Percentiles rank a stretch among this genome's conserved stretches.
phyloP scores from a whole-genome alignment of 1,140 invertebrate genomes.

The Phenacoccus solenopsis region DNA sequence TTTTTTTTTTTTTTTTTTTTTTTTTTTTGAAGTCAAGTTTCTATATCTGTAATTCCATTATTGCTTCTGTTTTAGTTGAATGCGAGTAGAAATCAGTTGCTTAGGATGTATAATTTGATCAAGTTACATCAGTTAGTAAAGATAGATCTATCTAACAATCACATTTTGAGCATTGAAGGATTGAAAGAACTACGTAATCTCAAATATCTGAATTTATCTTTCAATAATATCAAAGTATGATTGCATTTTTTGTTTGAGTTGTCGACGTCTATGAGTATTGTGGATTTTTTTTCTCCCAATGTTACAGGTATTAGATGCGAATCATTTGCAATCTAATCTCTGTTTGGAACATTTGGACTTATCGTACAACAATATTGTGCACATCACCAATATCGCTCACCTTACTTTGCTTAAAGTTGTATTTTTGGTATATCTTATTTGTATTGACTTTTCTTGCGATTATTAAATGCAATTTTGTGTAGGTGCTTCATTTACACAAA shows the following conservation, averaged over 20 bases:
- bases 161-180: slow-evolving; percentile 76
- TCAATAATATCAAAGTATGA: slow-evolving; percentile 55
- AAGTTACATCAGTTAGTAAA: slow-evolving; percentile 62
- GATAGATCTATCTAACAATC: slow-evolving; percentile 73
- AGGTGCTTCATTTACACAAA: slow-evolving; percentile 73
- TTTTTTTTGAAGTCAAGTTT: slow-evolving; percentile 24
- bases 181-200: slow-evolving; percentile 69
- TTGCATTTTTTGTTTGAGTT: background rate
- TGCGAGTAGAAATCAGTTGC: slow-evolving; percentile 64
- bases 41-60: too few species aligned
- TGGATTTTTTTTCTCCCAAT: too few species aligned
- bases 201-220: slow-evolving; percentile 56
- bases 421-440: background rate
- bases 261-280: too few species aligned
- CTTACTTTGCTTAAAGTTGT: slow-evolving; percentile 66
- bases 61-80: slow-evolving; percentile 65
- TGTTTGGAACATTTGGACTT: slow-evolving; percentile 71
- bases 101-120: slow-evolving; percentile 75
- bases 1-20: slow-evolving; percentile 9
- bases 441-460: background rate
- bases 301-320: background rate
- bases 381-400: slow-evolving; percentile 69
- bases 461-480: too few species aligned
- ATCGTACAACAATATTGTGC: slow-evolving; percentile 75
- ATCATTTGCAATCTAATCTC: slow-evolving; percentile 61